Evolutionary conservation across 2,113 vertebrate genomes (phyloP), one percentile per base, ranked within the genome.

Genomic region (Pardalotus punctatus): DNA sequence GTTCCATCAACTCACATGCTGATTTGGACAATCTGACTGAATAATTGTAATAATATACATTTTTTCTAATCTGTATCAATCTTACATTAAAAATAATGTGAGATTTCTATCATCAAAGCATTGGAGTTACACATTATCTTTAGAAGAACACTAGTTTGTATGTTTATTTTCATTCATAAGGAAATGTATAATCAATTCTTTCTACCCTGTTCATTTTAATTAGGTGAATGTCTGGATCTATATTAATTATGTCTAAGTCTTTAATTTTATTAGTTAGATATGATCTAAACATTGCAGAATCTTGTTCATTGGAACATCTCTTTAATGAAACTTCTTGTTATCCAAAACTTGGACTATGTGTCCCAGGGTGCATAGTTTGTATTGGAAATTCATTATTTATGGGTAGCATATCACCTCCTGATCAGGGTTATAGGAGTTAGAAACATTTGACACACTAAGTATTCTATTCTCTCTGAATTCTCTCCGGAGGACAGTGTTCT

Each of bases 81-180:
- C 67, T 95, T 84, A 81, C 64, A 62, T 60, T 90, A 81, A 96
- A 94, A 91, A 83, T 82, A 88, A 74, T 48, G 56, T 78, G 90
- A 92, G 82, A 93, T 96, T 94, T 92, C 64, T 92, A 86, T 95
- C 85, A 90, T 93, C 67, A 95, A 92, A 96, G 86, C 72, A n/a
- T 88, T 78, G 27, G 53, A 79, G 36, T 86, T 81, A 81, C 16
- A 31, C n/a, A 45, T 92, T 95, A 93, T 96, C 90, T 92, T 88
- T 83, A 82, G 67, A 83, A 83, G 74, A 93, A 74, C 80, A 78
- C 36, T 92, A 47, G 77, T 92, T 93, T 92, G 14, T 82, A 36
- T 93, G 71, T 94, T 96, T 94, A 50, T 90, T 96, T 94, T 96
- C 43, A 78, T 92, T 94, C 82, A 31, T 92, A 84, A 83, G 69